Percentiles rank a stretch among this genome's conserved stretches.
These are phyloP conservation scores for Clamator glandarius DNA, from an alignment of 2,797 vertebrate genomes.

Conservation along the genomic window DNA sequence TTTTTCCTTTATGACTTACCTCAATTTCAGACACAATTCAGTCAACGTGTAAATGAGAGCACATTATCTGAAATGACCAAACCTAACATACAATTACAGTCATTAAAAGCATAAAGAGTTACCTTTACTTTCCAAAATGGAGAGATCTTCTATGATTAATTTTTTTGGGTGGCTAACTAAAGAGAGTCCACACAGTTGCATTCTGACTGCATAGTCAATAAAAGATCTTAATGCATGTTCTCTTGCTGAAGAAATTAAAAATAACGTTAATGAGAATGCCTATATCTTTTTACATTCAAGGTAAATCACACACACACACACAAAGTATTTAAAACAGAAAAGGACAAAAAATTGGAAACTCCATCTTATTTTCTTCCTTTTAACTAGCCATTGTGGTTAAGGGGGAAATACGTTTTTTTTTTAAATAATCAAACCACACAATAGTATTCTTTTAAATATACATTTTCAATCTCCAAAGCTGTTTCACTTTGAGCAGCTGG, in stretches of 20 bases:
- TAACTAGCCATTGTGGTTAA: not conserved
- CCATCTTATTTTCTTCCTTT: not conserved
- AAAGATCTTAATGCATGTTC: not conserved
- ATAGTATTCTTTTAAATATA: not conserved
- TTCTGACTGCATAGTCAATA: not conserved
- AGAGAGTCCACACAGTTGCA: not conserved
- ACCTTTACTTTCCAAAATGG: not conserved
- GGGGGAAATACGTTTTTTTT: not conserved
- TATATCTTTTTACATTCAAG: not conserved
- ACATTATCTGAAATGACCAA: not conserved
- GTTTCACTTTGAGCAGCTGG: not conserved
- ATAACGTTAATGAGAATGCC: not conserved
- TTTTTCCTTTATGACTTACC: not conserved
- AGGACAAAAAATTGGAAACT: not conserved
- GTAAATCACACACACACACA: not conserved
- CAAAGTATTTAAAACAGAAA: not conserved
- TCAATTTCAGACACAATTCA: not conserved
- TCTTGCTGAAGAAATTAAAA: not conserved
- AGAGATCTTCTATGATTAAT: rapidly evolving
- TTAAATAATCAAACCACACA: not conserved
- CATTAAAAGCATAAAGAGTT: not conserved
- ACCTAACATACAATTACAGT: not conserved
- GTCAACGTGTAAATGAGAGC: not conserved
- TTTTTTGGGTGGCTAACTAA: not conserved
- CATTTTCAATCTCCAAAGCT: not conserved